A percentile compares a stretch with the other conserved stretches of the same genome.
phyloP scores from a whole-genome alignment of 2,797 vertebrate genomes.

The Serranus cabrilla region DNA sequence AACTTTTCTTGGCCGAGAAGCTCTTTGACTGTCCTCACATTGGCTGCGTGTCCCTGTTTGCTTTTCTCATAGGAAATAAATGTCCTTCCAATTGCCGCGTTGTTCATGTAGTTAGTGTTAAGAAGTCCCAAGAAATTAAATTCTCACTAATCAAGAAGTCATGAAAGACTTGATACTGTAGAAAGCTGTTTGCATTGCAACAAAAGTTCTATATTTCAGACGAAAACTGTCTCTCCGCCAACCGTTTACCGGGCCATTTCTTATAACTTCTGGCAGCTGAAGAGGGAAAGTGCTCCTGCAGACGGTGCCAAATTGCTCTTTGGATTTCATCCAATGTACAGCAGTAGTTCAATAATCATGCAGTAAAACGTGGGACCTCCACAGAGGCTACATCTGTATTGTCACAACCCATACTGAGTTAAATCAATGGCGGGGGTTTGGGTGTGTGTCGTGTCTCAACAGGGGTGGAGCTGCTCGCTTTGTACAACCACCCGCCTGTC shows the following conservation, averaged over 20 bases:
- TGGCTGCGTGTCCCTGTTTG: constrained; percentile 39
- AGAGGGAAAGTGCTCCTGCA: constrained; percentile 24
- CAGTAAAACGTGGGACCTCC: constrained; percentile 35
- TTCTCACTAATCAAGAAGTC: background rate
- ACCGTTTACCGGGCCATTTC: constrained; percentile 29
- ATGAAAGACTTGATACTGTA: background rate
- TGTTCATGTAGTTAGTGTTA: background rate
- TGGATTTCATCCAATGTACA: constrained; percentile 45
- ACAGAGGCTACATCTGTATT: constrained; percentile 36
- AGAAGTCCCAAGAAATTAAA: constrained; percentile 19
- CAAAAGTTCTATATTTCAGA: constrained; percentile 9
- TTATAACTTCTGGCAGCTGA: constrained; percentile 40
- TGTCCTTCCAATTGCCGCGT: constrained; percentile 36
- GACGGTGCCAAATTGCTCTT: constrained; percentile 45
- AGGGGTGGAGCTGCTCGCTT: constrained; percentile 90
- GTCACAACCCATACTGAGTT: constrained; percentile 7
- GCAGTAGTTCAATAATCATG: constrained; percentile 33
- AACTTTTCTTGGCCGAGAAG: constrained; percentile 45
- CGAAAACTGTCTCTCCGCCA: constrained; percentile 13
- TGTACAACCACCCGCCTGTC: constrained; percentile 93
- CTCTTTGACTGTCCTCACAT: constrained; percentile 27
- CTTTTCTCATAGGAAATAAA: constrained; percentile 44
- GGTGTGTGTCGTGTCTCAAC: constrained; percentile 48
- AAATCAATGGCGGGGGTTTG: background rate
- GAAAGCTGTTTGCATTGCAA: constrained; percentile 1